These are phyloP conservation scores for Megalonaias nervosa DNA, from an alignment of 1,140 invertebrate species.

Conservation along the genomic window DNA sequence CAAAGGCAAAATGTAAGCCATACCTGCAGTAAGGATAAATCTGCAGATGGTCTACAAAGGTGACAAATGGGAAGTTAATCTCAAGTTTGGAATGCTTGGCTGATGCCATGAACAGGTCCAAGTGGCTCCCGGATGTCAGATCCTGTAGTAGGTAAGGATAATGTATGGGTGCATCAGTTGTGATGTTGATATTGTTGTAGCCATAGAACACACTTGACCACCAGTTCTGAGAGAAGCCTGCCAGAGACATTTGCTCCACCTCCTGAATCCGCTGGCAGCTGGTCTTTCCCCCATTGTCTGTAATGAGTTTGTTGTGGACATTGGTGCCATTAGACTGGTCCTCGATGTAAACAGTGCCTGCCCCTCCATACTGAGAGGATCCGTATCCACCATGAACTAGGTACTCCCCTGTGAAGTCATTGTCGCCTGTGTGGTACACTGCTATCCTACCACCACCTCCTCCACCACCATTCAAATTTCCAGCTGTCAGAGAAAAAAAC, in stretches of 20 bases:
- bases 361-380: conserved; percentile 45
- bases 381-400: conserved; percentile 52
- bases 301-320: conserved; percentile 36
- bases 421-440: conserved; percentile 49
- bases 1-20: too few species aligned
- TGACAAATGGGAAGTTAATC: conserved; percentile 39
- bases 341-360: conserved; percentile 52
- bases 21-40: conserved; percentile 43
- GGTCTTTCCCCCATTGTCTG: conserved; percentile 43
- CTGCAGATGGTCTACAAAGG: conserved; percentile 41
- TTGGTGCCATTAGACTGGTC: conserved; percentile 32
- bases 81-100: conserved; percentile 21
- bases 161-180: conserved; percentile 16
- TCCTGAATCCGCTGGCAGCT: conserved; percentile 42
- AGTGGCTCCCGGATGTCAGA: too few species aligned
- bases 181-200: conserved; percentile 33
- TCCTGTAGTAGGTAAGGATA: too few species aligned
- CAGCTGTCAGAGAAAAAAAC: too few species aligned
- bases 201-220: conserved; percentile 17
- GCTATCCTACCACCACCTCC: conserved; percentile 59
- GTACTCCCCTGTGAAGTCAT: conserved; percentile 53
- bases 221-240: conserved; percentile 7
- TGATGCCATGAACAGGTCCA: conserved; percentile 15
- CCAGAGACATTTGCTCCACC: conserved; percentile 42
- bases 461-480: conserved; percentile 42